Evolutionary conservation across 2,888 invertebrate species (phyloP).

Genomic region (Biston betularia): DNA sequence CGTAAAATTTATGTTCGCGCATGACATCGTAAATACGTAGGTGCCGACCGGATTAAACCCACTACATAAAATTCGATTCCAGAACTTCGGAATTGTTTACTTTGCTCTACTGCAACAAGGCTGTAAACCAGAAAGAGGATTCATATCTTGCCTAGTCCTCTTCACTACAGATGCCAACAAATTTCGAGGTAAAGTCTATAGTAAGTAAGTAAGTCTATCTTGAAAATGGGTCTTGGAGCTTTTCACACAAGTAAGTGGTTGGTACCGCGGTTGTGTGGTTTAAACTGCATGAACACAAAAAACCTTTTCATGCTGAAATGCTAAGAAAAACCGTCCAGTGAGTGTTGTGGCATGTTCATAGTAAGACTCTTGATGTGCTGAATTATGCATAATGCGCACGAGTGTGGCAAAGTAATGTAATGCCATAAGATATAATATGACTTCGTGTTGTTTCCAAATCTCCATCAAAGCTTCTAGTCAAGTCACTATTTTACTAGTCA

Average conservation of each 20-base stretch:
- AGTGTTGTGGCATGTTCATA: too few relatives aligned
- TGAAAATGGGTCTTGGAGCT: background rate
- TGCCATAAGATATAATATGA: too few relatives aligned
- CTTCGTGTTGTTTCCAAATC: too few relatives aligned
- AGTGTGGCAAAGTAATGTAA: too few relatives aligned
- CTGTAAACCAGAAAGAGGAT: conserved; percentile 46
- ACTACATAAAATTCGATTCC: conserved; percentile 66
- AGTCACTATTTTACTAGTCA: too few relatives aligned
- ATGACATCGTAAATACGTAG: conserved; percentile 76
- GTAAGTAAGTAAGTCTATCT: too few relatives aligned
- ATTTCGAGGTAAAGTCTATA: conserved; percentile 3
- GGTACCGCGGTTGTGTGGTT: too few relatives aligned
- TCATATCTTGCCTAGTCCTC: background rate
- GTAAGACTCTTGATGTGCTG: too few relatives aligned
- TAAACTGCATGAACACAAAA: too few relatives aligned
- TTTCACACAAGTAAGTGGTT: too few relatives aligned
- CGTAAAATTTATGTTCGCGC: conserved; percentile 77
- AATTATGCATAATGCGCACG: too few relatives aligned
- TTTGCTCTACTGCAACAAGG: conserved; percentile 7
- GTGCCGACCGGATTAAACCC: conserved; percentile 61
- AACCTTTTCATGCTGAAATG: conserved; percentile 4
- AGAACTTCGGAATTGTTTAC: conserved; percentile 46
- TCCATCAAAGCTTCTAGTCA: too few relatives aligned
- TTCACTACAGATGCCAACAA: background rate
- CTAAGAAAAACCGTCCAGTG: conserved; percentile 3